Percentiles rank a stretch among this genome's conserved stretches.
Conservation (phyloP, 2,888 invertebrate species). For the Polydesmus complanatus region DNA sequence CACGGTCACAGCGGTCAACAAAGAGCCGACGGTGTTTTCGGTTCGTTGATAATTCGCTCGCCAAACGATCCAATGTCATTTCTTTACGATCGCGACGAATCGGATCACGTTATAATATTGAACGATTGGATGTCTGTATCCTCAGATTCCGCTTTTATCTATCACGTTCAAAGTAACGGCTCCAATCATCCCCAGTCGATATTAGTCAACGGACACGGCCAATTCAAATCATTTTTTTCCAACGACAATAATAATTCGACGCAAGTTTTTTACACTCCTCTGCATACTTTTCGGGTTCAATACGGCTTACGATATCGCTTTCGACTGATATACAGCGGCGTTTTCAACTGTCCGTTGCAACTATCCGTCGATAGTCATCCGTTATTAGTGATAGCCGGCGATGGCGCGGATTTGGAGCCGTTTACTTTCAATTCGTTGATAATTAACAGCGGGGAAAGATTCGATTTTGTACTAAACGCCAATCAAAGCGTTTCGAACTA, state of each 20-base stretch:
- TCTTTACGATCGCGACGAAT: conserved; percentile 75
- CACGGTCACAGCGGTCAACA: conserved; percentile 71
- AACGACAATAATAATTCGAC: too few relatives aligned
- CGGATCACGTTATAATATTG: conserved; percentile 70
- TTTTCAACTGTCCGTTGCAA: conserved; percentile 73
- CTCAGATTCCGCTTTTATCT: conserved; percentile 49
- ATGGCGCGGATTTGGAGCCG: conserved; percentile 62
- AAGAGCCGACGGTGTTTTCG: conserved; percentile 73
- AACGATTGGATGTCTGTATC: conserved; percentile 76
- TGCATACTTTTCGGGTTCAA: conserved; percentile 15
- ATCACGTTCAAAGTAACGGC: conserved; percentile 69
- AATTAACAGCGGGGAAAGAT: conserved; percentile 76
- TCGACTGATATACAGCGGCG: conserved; percentile 68
- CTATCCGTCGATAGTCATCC: conserved; percentile 70
- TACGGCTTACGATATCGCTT: conserved; percentile 63
- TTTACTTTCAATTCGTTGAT: conserved; percentile 51
- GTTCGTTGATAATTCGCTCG: conserved; percentile 67
- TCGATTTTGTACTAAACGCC: conserved; percentile 64
- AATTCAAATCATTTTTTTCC: conserved; percentile 45
- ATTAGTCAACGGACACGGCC: conserved; percentile 66
- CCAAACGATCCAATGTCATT: conserved; percentile 75
- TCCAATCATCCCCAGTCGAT: conserved; percentile 69
- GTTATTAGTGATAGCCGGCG: conserved; percentile 57
- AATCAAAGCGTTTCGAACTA: conserved; percentile 62
- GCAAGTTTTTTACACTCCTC: conserved; percentile 11